Percentiles rank a stretch among this genome's conserved stretches.
Conservation (phyloP, 2,888 invertebrate species). For the Hemicrepidius hirtus region DNA sequence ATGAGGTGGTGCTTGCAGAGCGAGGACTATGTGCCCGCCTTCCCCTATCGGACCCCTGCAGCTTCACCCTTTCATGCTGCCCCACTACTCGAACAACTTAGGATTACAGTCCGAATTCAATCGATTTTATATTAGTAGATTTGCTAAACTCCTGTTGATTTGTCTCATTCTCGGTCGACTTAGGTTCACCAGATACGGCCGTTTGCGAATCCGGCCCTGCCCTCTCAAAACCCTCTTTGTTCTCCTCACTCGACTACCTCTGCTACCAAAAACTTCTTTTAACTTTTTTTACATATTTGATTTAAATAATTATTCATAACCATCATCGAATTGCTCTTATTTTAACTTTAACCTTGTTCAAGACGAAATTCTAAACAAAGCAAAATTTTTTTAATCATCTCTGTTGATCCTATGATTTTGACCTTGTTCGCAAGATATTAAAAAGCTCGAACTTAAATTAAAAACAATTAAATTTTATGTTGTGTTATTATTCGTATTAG, state of each 20-base stretch:
- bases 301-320: neutral
- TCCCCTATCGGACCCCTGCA: slow-evolving; percentile 62
- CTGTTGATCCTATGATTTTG: too few relatives aligned
- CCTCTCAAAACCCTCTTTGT: slow-evolving; percentile 22
- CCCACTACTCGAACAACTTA: slow-evolving; percentile 60
- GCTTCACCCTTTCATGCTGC: slow-evolving; percentile 62
- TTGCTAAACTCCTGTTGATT: slow-evolving; percentile 54
- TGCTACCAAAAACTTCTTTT: neutral
- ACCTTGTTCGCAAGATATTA: too few relatives aligned
- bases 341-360: too few relatives aligned
- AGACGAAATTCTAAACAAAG: too few relatives aligned
- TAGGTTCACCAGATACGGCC: slow-evolving; percentile 37
- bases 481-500: too few relatives aligned
- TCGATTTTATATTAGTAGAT: slow-evolving; percentile 69
- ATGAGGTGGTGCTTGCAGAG: slow-evolving; percentile 86
- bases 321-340: too few relatives aligned
- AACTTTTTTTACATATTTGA: neutral
- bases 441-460: too few relatives aligned
- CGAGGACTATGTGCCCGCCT: slow-evolving; percentile 70
- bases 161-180: slow-evolving; percentile 52
- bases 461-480: too few relatives aligned
- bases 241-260: neutral
- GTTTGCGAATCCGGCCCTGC: slow-evolving; percentile 40
- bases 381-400: too few relatives aligned
- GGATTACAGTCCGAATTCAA: slow-evolving; percentile 71